Evolutionary conservation across 1,140 invertebrate genomes (phyloP), one percentile per base, ranked within the genome.

Genomic region (Condylostylus longicornis): DNA sequence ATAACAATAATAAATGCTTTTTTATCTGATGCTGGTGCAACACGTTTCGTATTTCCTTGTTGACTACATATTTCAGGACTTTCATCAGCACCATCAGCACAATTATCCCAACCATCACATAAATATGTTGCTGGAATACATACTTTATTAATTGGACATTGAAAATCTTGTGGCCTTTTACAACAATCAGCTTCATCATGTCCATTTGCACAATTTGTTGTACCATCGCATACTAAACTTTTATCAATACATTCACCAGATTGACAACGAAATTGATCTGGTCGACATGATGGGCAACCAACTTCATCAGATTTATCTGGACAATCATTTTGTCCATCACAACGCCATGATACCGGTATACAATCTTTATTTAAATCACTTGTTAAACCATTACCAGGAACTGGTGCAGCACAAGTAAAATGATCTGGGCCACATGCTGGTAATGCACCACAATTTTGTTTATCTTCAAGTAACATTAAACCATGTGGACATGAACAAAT

Each of bases 401-500:
- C 54, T 7, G 55, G 50, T n/a, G 53, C 48, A 5, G 66, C 67
- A 50, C 89, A 95, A 0, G 75, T 74, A 50, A 89, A 91, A 47
- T 82, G 71, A 49, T 80, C 74, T 1, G 70, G 64, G 2, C 74
- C 72, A 58, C 90, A 94, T 5, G 74, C 74, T 2, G 82, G 80
- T 2, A 74, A 64, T 5, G 71, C 65, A 10, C 72, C 65, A 45
- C 87, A 91, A 4, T 71, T 75, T 35, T 67, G 67, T 36, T 69
- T 65, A 48, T 82, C 77, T 6, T 78, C 71, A 6, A 73, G 69
- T 13, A 89, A 51, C 43, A 77, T 75, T 33, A 82, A 61, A 33
- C 77, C 75, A 41, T 75, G 67, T 20, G 88, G 79, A 62, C 84
- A 88, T 13, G 77, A 74, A 57, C 90, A 90, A 48, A 74, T 54